A percentile compares a stretch with the other conserved stretches of the same genome.
Conservation (phyloP, 1,140 invertebrate species). For the Prorops nasuta region DNA sequence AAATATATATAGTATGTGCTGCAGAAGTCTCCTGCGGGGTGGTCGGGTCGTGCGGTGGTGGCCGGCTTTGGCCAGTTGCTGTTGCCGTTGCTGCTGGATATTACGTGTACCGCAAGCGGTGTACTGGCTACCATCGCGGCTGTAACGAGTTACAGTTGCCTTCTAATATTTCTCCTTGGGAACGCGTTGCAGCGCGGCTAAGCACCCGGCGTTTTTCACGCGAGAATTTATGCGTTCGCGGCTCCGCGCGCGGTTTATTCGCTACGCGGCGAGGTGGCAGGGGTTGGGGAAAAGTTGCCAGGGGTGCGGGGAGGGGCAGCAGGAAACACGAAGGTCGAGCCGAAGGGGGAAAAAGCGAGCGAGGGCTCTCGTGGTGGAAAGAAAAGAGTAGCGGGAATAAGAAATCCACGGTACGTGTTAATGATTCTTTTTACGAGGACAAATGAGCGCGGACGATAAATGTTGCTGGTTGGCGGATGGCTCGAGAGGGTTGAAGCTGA, state of each 20-base stretch:
- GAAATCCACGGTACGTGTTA: slow-evolving; percentile 28
- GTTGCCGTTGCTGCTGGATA: not conserved
- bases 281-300: not conserved
- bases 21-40: not conserved
- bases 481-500: not conserved
- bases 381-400: slow-evolving; percentile 7
- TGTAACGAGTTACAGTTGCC: not conserved
- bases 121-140: not conserved
- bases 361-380: not conserved
- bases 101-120: not conserved
- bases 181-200: not conserved
- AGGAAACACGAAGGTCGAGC: not conserved
- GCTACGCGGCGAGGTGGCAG: not conserved
- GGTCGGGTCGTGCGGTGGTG: too few relatives aligned
- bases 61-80: not conserved
- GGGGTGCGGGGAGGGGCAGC: not conserved
- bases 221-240: not conserved
- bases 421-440: slow-evolving; percentile 33
- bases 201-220: not conserved
- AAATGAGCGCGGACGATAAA: slow-evolving; percentile 29
- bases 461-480: not conserved
- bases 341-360: not conserved
- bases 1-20: too few relatives aligned
- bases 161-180: not conserved
- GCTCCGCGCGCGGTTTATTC: not conserved